Conservation (phyloP, 2,888 invertebrate species). For the Drosophila paucipuncta region DNA sequence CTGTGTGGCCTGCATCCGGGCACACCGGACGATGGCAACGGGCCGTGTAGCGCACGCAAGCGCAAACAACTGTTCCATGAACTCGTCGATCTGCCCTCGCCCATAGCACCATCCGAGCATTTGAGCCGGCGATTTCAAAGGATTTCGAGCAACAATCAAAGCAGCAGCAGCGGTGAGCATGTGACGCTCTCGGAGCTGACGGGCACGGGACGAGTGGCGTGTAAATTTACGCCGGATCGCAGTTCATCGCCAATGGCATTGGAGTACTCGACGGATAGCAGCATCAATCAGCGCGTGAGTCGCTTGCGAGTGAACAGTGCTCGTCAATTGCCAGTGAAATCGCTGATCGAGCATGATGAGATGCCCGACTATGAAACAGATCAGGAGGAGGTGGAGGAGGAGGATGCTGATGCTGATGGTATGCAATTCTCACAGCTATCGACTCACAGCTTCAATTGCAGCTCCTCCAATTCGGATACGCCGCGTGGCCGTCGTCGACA, state of each 20-base stretch:
- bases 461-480: constrained; percentile 81
- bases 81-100: constrained; percentile 70
- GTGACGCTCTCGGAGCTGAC: constrained; percentile 59
- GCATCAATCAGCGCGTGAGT: constrained; percentile 77
- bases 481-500: constrained; percentile 81
- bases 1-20: constrained; percentile 67
- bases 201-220: constrained; percentile 21
- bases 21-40: constrained; percentile 60
- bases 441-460: constrained; percentile 72
- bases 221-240: constrained; percentile 80
- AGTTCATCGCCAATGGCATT: constrained; percentile 72
- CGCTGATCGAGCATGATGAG: constrained; percentile 31
- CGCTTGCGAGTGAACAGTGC: constrained; percentile 75
- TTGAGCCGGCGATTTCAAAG: constrained; percentile 46
- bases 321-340: constrained; percentile 21
- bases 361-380: constrained; percentile 19
- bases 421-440: constrained; percentile 83
- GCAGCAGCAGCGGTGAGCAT: constrained; percentile 45
- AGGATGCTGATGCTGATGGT: constrained; percentile 74
- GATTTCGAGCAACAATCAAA: constrained; percentile 2
- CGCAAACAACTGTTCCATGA: constrained; percentile 69
- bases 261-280: constrained; percentile 76
- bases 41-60: constrained; percentile 45
- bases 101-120: constrained; percentile 74
- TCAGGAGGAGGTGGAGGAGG: constrained; percentile 29